Conservation (phyloP, 2,113 vertebrate species). For the Syrrhaptes paradoxus region DNA sequence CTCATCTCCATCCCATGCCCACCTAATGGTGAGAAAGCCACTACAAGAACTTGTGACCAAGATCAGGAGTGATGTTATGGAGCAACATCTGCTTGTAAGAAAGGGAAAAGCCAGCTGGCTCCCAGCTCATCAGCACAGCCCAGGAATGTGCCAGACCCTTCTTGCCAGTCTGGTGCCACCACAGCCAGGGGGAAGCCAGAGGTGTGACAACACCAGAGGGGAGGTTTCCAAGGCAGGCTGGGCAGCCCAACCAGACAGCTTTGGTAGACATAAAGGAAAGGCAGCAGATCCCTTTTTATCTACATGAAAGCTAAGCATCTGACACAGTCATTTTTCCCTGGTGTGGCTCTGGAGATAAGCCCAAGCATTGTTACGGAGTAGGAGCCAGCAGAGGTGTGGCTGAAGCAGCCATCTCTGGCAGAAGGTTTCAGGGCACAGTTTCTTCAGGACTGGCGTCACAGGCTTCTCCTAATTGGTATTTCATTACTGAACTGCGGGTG, state of each 20-base stretch:
- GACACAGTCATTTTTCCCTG: neutral
- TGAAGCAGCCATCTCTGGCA: neutral
- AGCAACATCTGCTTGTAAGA: neutral
- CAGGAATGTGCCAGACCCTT: fast-evolving
- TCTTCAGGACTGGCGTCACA: neutral
- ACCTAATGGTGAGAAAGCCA: fast-evolving
- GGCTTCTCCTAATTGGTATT: neutral
- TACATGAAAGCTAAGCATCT: neutral
- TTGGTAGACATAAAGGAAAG: neutral
- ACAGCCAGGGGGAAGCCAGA: neutral
- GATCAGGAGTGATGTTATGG: fast-evolving
- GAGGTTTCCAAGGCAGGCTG: neutral
- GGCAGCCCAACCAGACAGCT: neutral
- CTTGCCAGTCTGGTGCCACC: neutral
- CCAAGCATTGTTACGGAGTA: neutral
- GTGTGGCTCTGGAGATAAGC: neutral
- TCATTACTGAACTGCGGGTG: neutral
- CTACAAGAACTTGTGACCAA: neutral
- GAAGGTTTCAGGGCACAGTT: neutral
- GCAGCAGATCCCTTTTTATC: neutral
- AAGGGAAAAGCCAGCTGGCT: neutral
- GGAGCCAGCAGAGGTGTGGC: neutral
- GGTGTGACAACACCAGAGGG: neutral
- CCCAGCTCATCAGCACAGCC: neutral
- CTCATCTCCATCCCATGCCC: fast-evolving